Base-by-base conservation (phyloP, 2,888 invertebrate genomes). In the Heliconius aoede region DNA sequence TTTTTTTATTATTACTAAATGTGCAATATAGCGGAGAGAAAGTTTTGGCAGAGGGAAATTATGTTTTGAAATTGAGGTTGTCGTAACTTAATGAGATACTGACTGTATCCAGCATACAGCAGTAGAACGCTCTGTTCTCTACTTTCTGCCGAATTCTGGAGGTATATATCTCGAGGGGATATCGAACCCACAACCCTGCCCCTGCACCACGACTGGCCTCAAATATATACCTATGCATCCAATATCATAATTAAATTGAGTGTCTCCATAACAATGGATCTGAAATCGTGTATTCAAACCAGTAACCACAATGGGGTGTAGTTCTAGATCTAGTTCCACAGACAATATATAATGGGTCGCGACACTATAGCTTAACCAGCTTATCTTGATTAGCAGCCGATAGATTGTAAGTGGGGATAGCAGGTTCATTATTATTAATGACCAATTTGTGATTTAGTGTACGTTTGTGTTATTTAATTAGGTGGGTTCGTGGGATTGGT, bases 351-450 rank as follows among this genome's bases (percentile, higher is more conserved):
- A 55, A 55, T 69, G 51, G 69, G 78, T 74, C 81, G 80, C 80
- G 79, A 76, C 81, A 73, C 77, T 73, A 74, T 76, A 80, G 84
- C 85, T 85, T 84, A 84, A 80, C 76, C 78, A 82, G 83, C 83
- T 86, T 84, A 88, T 80, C 81, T 85, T 88, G 88, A 83, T 83
- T 83, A 81, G 83, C 81, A 78, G 83, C 80, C 83, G 79, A 84
- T 84, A 83, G 83, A 83, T 83, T 83, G 83, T 81, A 80, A 82
- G 81, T 81, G 83, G 83, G 81, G 79, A 82, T 76, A 81, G 75
- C 78, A 65, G 65, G 77, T 73, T 81, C 77, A 81, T 81, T 80
- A 81, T 80, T 78, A 80, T 80, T 79, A 81, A 80, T 81, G 81
- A 84, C 83, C 85, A 85, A 86, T 88, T 88, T 74, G 72, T 76